Base-by-base conservation (phyloP, 2,113 vertebrate species). In the Aix galericulata region DNA sequence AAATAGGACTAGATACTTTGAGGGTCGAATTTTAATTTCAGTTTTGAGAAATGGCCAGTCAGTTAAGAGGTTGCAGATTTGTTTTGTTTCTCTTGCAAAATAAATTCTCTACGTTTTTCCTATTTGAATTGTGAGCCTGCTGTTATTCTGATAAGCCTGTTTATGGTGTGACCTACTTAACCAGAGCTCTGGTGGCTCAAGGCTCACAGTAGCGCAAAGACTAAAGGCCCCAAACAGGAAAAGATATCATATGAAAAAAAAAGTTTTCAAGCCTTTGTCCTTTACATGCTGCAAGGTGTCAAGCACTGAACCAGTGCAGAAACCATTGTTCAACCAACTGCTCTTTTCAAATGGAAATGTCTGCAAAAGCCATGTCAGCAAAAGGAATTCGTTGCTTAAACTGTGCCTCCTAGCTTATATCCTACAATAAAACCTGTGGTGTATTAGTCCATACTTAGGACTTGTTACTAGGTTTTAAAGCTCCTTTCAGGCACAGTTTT, bases 291-390 rank as follows among this genome's bases (percentile, higher is more conserved):
- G 94, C 93, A 95, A 93, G 96, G 83, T 94, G 94, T 92, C 89
- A 86, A 93, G 84, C 58, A 38, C 66, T 89, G 79, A 67, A 95
- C 15, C 63, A 59, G 64, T 3, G n/a, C 81, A 1, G 46, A 86
- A 83, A 88, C 25, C 66, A 93, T 96, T 96, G 95, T 95, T 94
- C 94, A 44, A 38, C 77, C 82, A 66, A 93, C 13, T n/a, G 94
- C 86, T 64, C 93, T 89, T 97, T 96, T 95, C 72, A 91, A 80
- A 97, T 97, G 96, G 88, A 94, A 96, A 97, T 96, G 50, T 7
- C 82, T 86, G 74, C 88, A 71, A 86, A 93, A 95, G 89, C 94
- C 93, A 55, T 53, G 76, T 69, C 96, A 77, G 89, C 93, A 82
- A 89, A 92, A 95, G 93, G 86, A 82, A 94, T 62, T 86, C 77